phyloP scores from a whole-genome alignment of 2,888 invertebrate genomes.

The Harmothoe impar region DNA sequence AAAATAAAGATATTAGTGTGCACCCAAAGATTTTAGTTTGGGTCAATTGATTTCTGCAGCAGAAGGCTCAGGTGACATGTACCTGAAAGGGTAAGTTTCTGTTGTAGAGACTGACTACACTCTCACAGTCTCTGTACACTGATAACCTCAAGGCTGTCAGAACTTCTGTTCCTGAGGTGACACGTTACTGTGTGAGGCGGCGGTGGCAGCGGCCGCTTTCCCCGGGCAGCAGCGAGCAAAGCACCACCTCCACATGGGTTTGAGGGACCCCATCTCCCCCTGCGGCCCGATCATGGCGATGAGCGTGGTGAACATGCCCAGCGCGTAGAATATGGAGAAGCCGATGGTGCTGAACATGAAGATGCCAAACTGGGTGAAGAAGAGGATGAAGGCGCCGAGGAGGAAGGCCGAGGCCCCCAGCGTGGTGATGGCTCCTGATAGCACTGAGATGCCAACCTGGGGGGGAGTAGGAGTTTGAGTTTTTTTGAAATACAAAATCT shows the following conservation, averaged over 20 bases:
- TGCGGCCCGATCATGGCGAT: constrained; percentile 76
- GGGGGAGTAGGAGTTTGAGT: no score
- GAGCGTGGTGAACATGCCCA: constrained; percentile 75
- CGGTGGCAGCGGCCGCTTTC: not conserved
- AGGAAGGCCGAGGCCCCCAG: constrained; percentile 78
- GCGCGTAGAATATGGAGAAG: constrained; percentile 76
- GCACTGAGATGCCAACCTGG: constrained; percentile 78
- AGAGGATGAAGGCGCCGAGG: constrained; percentile 76
- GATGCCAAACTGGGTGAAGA: constrained; percentile 79
- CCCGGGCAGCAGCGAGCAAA: not conserved
- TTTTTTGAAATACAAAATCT: no score
- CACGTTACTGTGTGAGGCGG: no score
- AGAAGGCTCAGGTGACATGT: no score
- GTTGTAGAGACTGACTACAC: no score
- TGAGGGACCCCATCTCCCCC: constrained; percentile 68
- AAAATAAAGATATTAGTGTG: no score
- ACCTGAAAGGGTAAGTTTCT: no score
- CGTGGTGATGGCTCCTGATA: constrained; percentile 79
- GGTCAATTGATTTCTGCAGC: no score
- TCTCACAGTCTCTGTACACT: no score
- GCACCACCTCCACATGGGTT: constrained; percentile 60
- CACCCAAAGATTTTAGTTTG: no score
- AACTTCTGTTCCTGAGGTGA: no score
- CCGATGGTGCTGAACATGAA: constrained; percentile 79
- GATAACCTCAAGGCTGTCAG: no score